phyloP scores from a whole-genome alignment of 2,113 vertebrate genomes.

The Seriola dumerili region DNA sequence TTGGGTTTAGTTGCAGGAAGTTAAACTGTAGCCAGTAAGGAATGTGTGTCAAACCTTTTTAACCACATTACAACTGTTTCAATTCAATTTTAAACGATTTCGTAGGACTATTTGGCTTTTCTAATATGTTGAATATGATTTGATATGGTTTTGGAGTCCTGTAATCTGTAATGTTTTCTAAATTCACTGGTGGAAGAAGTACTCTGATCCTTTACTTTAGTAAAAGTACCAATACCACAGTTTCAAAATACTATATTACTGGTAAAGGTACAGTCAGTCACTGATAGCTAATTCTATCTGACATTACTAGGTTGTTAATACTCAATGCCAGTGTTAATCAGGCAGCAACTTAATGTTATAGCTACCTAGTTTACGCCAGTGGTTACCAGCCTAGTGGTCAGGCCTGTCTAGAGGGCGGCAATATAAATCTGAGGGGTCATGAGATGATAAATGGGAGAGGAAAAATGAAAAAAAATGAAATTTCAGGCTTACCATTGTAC shows the following conservation, averaged over 20 bases:
- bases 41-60: slow-evolving; percentile 48
- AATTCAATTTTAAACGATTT: background rate
- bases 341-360: background rate
- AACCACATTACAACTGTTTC: background rate
- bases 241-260: background rate
- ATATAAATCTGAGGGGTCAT: background rate
- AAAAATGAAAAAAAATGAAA: too few species aligned
- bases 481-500: background rate
- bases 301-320: background rate
- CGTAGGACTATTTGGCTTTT: background rate
- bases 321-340: too few species aligned
- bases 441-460: background rate
- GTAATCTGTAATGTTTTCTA: background rate
- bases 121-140: background rate
- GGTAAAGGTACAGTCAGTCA: background rate
- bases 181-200: background rate
- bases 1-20: slow-evolving; percentile 65
- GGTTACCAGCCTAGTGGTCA: too few species aligned
- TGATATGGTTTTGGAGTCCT: background rate
- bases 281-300: background rate
- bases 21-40: slow-evolving; percentile 47
- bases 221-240: background rate
- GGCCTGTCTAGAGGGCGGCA: too few species aligned
- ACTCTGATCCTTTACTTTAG: background rate
- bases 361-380: background rate